Conservation (phyloP, 2,797 vertebrate genomes). For the Intellagama lesueurii region DNA sequence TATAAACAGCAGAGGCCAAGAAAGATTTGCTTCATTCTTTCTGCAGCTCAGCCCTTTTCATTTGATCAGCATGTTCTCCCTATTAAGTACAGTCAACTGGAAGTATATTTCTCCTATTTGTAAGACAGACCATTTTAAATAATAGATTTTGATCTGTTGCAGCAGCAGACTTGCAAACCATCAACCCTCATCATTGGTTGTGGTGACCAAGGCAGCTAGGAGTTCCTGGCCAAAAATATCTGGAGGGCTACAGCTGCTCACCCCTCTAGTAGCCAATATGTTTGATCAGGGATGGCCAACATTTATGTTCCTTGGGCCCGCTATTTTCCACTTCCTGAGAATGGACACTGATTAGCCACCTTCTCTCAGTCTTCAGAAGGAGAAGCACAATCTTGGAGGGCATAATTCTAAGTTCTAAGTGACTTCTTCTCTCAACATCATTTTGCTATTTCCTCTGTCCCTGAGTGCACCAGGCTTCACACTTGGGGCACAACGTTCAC, state of each 20-base stretch:
- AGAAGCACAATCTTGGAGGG: not conserved
- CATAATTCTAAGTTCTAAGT: not conserved
- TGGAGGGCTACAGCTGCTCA: too few relatives aligned
- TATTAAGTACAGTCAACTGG: not conserved
- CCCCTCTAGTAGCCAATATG: not conserved
- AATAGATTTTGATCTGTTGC: not conserved
- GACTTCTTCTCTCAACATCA: not conserved
- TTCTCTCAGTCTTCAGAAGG: not conserved
- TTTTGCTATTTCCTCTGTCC: not conserved
- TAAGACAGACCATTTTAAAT: not conserved
- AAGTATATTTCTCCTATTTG: not conserved
- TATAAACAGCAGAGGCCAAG: not conserved
- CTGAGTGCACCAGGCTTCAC: not conserved
- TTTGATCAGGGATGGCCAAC: not conserved
- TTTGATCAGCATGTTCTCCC: not conserved
- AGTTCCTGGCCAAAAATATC: not conserved
- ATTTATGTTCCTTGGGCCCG: not conserved
- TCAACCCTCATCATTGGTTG: not conserved
- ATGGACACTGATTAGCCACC: not conserved
- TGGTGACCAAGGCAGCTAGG: not conserved
- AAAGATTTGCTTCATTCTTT: not conserved
- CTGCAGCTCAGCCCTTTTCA: not conserved
- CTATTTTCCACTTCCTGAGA: not conserved
- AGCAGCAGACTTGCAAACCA: too few relatives aligned
- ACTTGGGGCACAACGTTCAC: not conserved